Percentiles rank a stretch among this genome's conserved stretches.
phyloP scores from a whole-genome alignment of 2,888 invertebrate genomes.

The Dyspetes luteomarginatus region DNA sequence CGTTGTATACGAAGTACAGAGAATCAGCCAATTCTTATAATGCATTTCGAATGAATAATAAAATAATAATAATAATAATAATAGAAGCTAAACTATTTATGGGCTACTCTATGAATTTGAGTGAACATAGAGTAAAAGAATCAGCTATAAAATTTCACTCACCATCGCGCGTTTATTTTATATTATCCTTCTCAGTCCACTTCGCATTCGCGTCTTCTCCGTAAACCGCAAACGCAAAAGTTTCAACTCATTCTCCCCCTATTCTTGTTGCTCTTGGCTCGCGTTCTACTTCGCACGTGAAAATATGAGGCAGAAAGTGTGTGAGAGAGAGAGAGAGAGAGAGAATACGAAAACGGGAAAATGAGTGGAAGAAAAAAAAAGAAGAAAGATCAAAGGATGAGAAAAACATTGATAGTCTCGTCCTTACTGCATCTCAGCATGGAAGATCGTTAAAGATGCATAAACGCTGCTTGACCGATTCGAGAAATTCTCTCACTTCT shows the following conservation, averaged over 20 bases:
- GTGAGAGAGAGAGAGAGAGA: neutral
- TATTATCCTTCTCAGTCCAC: slow-evolving; percentile 26
- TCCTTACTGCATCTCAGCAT: slow-evolving; percentile 43
- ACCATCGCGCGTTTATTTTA: slow-evolving; percentile 12
- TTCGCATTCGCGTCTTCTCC: slow-evolving; percentile 5
- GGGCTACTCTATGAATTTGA: slow-evolving; percentile 51
- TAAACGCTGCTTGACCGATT: slow-evolving; percentile 66
- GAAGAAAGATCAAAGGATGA: neutral
- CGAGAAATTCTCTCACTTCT: neutral
- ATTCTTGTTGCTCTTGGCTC: slow-evolving; percentile 2
- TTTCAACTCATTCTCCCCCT: slow-evolving; percentile 1
- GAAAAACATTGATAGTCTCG: neutral
- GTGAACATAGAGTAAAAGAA: slow-evolving; percentile 10
- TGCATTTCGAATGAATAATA: slow-evolving; percentile 71
- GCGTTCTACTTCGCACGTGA: slow-evolving; percentile 7
- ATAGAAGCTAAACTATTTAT: slow-evolving; percentile 60
- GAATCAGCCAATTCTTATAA: slow-evolving; percentile 69
- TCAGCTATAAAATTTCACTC: slow-evolving; percentile 66
- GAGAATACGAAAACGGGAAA: neutral
- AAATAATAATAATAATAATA: slow-evolving; percentile 75
- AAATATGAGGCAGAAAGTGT: neutral
- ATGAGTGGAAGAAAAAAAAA: neutral
- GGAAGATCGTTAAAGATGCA: slow-evolving; percentile 70
- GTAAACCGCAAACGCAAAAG: slow-evolving; percentile 69
- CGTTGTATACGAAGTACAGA: slow-evolving; percentile 59